A percentile compares a stretch with the other conserved stretches of the same genome.
These are phyloP conservation scores for Acutogordius australiensis DNA, from an alignment of 2,888 invertebrate species.

Conservation along the genomic window DNA sequence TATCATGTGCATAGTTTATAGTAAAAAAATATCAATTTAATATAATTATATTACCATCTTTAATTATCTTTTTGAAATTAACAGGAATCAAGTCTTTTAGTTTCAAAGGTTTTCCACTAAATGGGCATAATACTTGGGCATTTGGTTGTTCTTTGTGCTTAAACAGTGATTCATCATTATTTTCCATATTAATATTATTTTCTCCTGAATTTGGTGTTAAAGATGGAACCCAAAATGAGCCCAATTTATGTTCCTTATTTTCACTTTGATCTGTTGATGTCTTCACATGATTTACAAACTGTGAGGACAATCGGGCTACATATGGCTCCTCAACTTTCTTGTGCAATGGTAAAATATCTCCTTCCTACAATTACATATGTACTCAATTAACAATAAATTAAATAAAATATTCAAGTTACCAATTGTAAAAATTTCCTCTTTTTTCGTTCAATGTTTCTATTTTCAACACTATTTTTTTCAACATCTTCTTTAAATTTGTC, in stretches of 20 bases:
- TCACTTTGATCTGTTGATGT: too few relatives aligned
- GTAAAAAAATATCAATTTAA: too few relatives aligned
- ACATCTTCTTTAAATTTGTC: conserved; percentile 27
- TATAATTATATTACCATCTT: conserved; percentile 56
- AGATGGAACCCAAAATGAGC: conserved; percentile 85
- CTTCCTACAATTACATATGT: too few relatives aligned
- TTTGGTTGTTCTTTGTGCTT: background rate
- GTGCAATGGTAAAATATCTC: too few relatives aligned
- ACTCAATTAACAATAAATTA: too few relatives aligned
- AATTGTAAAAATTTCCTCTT: conserved; percentile 37
- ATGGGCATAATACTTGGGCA: conserved; percentile 40
- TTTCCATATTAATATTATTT: too few relatives aligned
- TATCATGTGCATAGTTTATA: too few relatives aligned
- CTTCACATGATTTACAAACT: too few relatives aligned
- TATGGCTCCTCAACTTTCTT: too few relatives aligned
- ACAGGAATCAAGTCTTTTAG: conserved; percentile 68
- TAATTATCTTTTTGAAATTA: conserved; percentile 60
- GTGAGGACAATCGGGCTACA: too few relatives aligned
- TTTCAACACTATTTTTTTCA: background rate
- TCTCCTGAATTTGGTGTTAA: conserved; percentile 56
- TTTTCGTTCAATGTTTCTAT: conserved; percentile 24
- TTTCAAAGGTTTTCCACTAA: conserved; percentile 52
- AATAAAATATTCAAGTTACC: conserved; percentile 24
- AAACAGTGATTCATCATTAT: too few relatives aligned
- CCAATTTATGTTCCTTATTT: conserved; percentile 46